Percentiles rank a stretch among this genome's conserved stretches.
Evolutionary conservation across 2,888 invertebrate genomes (phyloP).

Genomic region (Escarpia spicata): DNA sequence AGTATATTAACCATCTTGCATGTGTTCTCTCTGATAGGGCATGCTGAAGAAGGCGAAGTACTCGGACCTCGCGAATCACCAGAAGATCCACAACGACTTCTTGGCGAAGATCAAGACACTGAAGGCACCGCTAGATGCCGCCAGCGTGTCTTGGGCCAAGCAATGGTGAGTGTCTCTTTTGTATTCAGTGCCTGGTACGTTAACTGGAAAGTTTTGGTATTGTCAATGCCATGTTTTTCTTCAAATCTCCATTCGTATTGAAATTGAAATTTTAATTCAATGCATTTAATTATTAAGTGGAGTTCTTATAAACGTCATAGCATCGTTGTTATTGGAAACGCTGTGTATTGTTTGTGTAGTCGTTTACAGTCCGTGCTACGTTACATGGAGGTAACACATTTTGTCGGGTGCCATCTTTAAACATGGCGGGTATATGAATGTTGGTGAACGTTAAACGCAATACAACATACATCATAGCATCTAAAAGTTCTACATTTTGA

Average conservation of each 20-base stretch:
- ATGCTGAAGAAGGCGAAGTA: conserved; percentile 32
- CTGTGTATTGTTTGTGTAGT: no score
- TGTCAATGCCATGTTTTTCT: not conserved
- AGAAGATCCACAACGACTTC: conserved; percentile 24
- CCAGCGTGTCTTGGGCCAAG: conserved; percentile 29
- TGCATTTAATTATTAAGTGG: not conserved
- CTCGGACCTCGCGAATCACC: conserved; percentile 17
- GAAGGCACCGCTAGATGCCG: conserved; percentile 6
- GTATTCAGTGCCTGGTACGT: not conserved
- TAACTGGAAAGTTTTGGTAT: not conserved
- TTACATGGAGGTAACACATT: no score
- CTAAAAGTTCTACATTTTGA: no score
- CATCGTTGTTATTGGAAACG: no score
- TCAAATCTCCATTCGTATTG: not conserved
- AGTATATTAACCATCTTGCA: not conserved
- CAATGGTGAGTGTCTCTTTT: conserved; percentile 28
- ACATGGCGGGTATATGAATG: no score
- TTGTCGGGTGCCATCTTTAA: no score
- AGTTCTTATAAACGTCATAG: not conserved
- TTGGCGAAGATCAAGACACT: conserved; percentile 3
- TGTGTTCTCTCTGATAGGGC: conserved; percentile 25
- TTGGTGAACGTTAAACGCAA: no score
- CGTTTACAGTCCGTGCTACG: no score
- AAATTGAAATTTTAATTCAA: not conserved
- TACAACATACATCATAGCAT: no score